Base-by-base conservation (phyloP, 2,888 invertebrate species). In the Pseudococcus longispinus region DNA sequence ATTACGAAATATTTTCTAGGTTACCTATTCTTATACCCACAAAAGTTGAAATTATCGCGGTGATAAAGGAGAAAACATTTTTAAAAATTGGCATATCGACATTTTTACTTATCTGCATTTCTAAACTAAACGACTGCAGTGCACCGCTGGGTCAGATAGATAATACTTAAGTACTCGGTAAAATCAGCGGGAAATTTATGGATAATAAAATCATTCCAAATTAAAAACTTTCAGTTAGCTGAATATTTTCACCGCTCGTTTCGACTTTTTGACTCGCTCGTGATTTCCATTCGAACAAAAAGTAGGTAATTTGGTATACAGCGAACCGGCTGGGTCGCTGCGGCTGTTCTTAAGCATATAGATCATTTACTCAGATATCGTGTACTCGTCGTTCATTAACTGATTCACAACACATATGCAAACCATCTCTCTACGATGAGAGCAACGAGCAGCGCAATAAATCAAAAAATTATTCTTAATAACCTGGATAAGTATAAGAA, bases 401-500 rank as follows among this genome's bases (percentile, higher is more conserved):
- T 70, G 15, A 70, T 70, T 29, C 70, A 32, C 70, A 29, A 32
- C 70, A 32, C 70, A 29, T 70, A 70, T 70, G 70, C 29, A 18
- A 70, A 70, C 18, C 18, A 29, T 9, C 37, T 37, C 37, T 37
- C 37, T 9, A n/a, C n/a, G n/a, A n/a, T n/a, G 9, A 29, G 29
- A 29, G 5, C 9, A 2, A 2, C n/a, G n/a, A n/a, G n/a, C n/a
- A n/a, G n/a, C n/a, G 29, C 29, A 29, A 70, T 70, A 70, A 70
- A 70, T 70, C 70, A 70, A 70, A 70, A 60, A 70, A 70, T 70
- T 70, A 32, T 70, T 29, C 70, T 70, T 70, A 70, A 70, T 70
- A 70, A 70, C 70, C 29, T 70, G 29, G 32, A 70, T 70, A 55
- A 9, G 15, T 46, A 51, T 51, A 60, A 60, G 29, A 70, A 70